Conservation (phyloP, 2,888 invertebrate genomes). For the Mamestra brassicae region DNA sequence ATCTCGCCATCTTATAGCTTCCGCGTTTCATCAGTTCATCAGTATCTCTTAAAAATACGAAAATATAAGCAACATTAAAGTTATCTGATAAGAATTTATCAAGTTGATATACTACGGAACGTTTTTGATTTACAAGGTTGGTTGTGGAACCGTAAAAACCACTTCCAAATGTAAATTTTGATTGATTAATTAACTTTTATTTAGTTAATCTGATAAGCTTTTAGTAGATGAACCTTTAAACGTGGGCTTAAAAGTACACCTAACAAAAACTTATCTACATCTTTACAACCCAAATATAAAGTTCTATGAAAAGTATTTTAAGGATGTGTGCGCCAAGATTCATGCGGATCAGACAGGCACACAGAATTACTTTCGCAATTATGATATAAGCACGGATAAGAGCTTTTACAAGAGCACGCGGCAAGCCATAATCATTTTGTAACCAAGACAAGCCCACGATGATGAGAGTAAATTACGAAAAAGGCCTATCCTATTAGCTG, state of each 20-base stretch:
- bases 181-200: slow-evolving; percentile 47
- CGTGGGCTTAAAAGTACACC: not conserved
- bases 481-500: slow-evolving; percentile 18
- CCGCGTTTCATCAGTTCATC: slow-evolving; percentile 63
- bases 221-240: slow-evolving; percentile 10
- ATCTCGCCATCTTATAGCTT: slow-evolving; percentile 63
- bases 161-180: slow-evolving; percentile 50
- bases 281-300: not conserved
- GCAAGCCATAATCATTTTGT: not conserved
- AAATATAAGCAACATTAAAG: slow-evolving; percentile 35
- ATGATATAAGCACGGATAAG: too few species aligned
- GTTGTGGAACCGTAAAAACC: slow-evolving; percentile 35
- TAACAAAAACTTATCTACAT: not conserved
- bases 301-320: not conserved
- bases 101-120: slow-evolving; percentile 39
- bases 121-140: slow-evolving; percentile 34
- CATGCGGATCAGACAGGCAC: too few species aligned
- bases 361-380: too few species aligned
- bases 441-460: slow-evolving; percentile 7
- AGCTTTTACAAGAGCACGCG: not conserved
- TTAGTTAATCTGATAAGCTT: slow-evolving; percentile 43
- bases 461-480: slow-evolving; percentile 8
- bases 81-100: slow-evolving; percentile 38
- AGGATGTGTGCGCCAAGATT: too few species aligned
- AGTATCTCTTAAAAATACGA: slow-evolving; percentile 40